Evolutionary conservation across 1,140 invertebrate genomes (phyloP), one percentile per base, ranked within the genome.

Genomic region (Parasteatoda tepidariorum): DNA sequence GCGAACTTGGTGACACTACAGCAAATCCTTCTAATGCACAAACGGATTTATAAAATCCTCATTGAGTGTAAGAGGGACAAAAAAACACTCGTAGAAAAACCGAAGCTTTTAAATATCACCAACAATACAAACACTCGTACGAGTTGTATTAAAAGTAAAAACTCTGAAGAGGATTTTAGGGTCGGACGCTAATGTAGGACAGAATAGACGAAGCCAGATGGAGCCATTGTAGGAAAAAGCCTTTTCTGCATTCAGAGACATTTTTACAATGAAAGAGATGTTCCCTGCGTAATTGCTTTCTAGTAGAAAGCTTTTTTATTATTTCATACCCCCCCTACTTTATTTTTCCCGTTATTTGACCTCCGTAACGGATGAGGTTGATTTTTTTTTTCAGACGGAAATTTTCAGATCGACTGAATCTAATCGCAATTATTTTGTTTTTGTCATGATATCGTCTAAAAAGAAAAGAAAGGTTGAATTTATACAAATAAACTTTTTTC

Each of bases 91-190:
- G 18, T 48, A 9, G 38, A 18, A 48, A 48, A 48, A 48, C 38
- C 38, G 48, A 73, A 48, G 54, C 30, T 61, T 62, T 75, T 75
- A 61, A 75, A 61, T 30, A 75, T 75, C 73, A 75, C 73, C 73
- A 61, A 75, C 73, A 75, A 75, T 75, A 62, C 73, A 75, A 75
- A 75, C 73, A 75, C 57, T 75, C 73, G 73, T 30, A 61, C 61
- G 59, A 75, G 73, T 75, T 75, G 73, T 75, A 75, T 75, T 75
- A 75, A 61, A 73, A 73, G 70, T 73, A 73, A 33, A 70, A 70
- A 70, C 38, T 28, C 15, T 28, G 38, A 48, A 13, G 18, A 33
- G 34, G 26, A 28, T 7, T 54, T 31, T n/a, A 9, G 59, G 22
- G 57, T 6, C 11, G n/a, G 18, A n/a, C 24, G 73, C 57, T 75